These are phyloP conservation scores for Hoplostethus atlanticus DNA, from an alignment of 2,797 vertebrate genomes.

Conservation along the genomic window DNA sequence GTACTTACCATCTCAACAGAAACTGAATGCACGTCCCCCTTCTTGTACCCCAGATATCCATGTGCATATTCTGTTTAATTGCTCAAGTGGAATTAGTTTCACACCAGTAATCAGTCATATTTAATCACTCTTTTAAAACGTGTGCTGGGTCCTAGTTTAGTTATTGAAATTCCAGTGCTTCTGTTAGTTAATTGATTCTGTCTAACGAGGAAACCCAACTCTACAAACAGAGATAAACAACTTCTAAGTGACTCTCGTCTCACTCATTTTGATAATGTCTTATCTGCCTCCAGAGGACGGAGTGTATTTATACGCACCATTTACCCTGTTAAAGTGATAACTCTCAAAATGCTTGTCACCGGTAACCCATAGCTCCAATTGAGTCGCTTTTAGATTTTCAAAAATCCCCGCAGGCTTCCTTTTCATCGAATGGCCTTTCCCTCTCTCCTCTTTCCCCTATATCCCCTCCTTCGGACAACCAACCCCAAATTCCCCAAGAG, in stretches of 20 bases:
- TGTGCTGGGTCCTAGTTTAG: conserved; percentile 19
- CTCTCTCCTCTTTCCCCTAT: conserved; percentile 78
- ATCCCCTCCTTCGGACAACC: conserved; percentile 76
- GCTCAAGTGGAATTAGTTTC: conserved; percentile 36
- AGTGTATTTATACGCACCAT: conserved; percentile 81
- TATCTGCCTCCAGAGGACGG: conserved; percentile 37
- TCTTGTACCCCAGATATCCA: conserved; percentile 21
- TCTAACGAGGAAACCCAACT: background rate
- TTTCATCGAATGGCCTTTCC: conserved; percentile 84
- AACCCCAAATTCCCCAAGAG: conserved; percentile 89
- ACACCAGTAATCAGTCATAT: conserved; percentile 16
- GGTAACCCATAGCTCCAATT: conserved; percentile 86
- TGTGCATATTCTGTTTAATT: conserved; percentile 37
- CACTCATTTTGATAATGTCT: conserved; percentile 6
- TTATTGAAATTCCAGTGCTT: background rate
- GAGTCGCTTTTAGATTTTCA: conserved; percentile 88
- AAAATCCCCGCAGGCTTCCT: conserved; percentile 87
- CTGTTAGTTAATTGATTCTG: background rate
- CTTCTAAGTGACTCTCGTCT: background rate
- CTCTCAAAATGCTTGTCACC: conserved; percentile 82
- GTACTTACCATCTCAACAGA: conserved; percentile 1
- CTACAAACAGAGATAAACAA: background rate
- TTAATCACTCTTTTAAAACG: conserved; percentile 20
- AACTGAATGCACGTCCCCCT: conserved; percentile 16
- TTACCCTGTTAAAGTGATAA: conserved; percentile 86